phyloP scores from a whole-genome alignment of 1,140 invertebrate genomes.

The Formica selysi region DNA sequence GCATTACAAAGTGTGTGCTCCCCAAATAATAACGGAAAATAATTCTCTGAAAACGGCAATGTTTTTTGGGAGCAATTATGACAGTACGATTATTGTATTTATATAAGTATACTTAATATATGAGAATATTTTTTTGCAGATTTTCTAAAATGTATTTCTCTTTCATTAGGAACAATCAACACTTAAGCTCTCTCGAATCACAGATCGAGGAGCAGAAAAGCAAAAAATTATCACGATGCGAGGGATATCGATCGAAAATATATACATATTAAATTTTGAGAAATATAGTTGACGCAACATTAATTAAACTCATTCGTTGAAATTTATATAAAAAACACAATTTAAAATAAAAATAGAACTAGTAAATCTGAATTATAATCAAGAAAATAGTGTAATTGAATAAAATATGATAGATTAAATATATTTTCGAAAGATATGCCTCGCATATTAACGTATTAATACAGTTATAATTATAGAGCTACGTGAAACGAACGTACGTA shows the following conservation, averaged over 20 bases:
- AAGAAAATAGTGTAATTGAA: background rate
- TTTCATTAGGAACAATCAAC: conserved; percentile 52
- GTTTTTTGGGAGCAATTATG: background rate
- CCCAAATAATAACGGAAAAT: background rate
- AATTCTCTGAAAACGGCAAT: background rate
- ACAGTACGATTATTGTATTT: background rate
- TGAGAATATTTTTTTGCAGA: background rate
- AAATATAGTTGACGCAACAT: background rate
- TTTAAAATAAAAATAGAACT: background rate
- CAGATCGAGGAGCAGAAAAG: conserved; percentile 11
- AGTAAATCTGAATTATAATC: background rate
- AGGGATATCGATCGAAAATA: conserved; percentile 9
- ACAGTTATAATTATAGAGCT: conserved; percentile 23
- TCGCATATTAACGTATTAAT: conserved; percentile 37
- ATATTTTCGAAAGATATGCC: conserved; percentile 15
- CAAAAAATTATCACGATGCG: conserved; percentile 22
- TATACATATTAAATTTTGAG: conserved; percentile 26
- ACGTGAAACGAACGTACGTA: conserved; percentile 22
- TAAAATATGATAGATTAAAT: background rate
- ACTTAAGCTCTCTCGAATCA: conserved; percentile 27
- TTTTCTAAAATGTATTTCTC: conserved; percentile 14
- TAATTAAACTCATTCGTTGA: background rate
- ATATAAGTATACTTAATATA: background rate
- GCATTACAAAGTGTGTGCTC: background rate
- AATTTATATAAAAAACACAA: background rate